Base-by-base conservation (phyloP, 1,140 invertebrate genomes). In the Heliconius melpomene region DNA sequence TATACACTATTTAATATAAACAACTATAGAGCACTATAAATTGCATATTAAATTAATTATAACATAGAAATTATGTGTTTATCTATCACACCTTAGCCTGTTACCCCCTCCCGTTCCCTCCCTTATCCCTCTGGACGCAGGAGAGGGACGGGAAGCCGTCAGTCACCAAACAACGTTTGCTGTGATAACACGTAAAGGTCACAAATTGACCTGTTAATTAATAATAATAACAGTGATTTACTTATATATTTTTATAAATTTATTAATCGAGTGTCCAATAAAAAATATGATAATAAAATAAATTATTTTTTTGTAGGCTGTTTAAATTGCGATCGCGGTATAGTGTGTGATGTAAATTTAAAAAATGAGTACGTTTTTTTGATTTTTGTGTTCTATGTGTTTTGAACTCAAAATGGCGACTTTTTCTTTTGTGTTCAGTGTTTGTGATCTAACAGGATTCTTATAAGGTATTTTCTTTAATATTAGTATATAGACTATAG, bases 41-140 rank as follows among this genome's bases (percentile, higher is more conserved):
- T 29, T 71, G 16, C 26, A 32, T 36, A 71, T 32, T 72, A 40
- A 40, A 72, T 72, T 36, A 40, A 72, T 36, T 72, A 38, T 20
- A 72, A 38, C 18, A 38, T 71, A 71, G 11, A 71, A 71, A 2
- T 38, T 20, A 23, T 13, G 32, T 7, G 36, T 38, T 40, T 38
- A 20, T 38, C 32, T 20, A 32, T 38, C 32, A 79, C 78, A 85
- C 80, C 81, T 83, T 26, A 29, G 26, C 60, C 81, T 70, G 79
- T 82, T 74, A 81, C 77, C 73, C 78, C 76, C 83, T 74, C 79
- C 76, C 83, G 84, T 78, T 86, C 86, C 85, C 86, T 86, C 87
- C 88, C 83, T 87, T 78, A 83, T 87, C 86, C 89, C 88, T 90
- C 90, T 84, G 88, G 88, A 87, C 72, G 81, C 23, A 84, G 82